Base-by-base conservation (phyloP, 2,888 invertebrate species). In the Masnerella sp. region DNA sequence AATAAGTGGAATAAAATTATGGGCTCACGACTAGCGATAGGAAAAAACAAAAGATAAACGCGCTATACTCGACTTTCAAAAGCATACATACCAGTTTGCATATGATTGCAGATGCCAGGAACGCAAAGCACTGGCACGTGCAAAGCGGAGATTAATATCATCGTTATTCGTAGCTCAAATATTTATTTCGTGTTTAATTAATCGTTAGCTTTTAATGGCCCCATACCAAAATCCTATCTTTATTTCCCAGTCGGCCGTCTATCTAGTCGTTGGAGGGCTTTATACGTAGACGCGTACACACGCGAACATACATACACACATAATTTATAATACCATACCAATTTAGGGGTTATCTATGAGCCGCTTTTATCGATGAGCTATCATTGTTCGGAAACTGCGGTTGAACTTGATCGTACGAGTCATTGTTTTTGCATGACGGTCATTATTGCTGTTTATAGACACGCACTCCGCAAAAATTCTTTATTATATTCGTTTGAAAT, bases 171-270 rank as follows among this genome's bases (percentile, higher is more conserved):
- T 80, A 83, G 81, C 80, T 76, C 79, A 85, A 58, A 85, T 85
- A 84, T 84, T 85, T 84, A 84, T 84, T 83, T 82, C 81, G 81
- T 77, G 83, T 81, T 82, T 82, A 84, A 84, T 85, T 84, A 84
- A 84, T 85, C 82, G 84, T 84, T 82, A 82, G 82, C 81, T 82
- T 83, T 84, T 84, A 84, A 84, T 83, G 81, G 80, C 77, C 59
- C 62, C 67, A 72, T 52, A 72, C 72, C 62, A 65, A 65, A 67
- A 52, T 18, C 76, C 80, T 79, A 81, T 84, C 83, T 82, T 84
- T 84, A 80, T 77, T 77, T 77, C 77, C 77, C 78, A 77, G 80
- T 78, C 78, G 78, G 76, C 77, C 75, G 79, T 78, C 62, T 70
- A 56, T 47, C 47, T 70, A 58, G 59, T 51, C 52, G 58, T 59